Conservation (phyloP, 1,140 invertebrate species). For the Lepidurus apus region DNA sequence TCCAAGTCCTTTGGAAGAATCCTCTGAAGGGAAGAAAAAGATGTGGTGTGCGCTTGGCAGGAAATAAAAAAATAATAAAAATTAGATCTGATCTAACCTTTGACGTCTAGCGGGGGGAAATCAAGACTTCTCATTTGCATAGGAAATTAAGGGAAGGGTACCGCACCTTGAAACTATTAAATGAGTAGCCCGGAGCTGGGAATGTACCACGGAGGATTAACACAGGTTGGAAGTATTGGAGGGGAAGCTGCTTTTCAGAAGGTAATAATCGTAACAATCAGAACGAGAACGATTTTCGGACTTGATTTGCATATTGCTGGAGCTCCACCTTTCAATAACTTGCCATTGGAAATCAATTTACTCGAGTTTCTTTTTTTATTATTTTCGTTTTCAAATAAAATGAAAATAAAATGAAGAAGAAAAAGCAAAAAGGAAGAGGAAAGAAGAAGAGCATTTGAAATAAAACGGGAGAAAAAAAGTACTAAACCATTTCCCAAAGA, state of each 20-base stretch:
- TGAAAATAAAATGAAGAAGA: too few species aligned
- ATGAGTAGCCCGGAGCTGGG: slow-evolving; percentile 6
- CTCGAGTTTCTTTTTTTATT: background rate
- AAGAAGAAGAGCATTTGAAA: too few species aligned
- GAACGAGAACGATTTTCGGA: slow-evolving; percentile 15
- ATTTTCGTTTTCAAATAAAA: background rate
- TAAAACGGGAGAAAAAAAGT: too few species aligned
- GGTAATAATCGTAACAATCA: slow-evolving; percentile 22
- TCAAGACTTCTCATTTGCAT: slow-evolving; percentile 13
- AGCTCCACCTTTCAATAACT: slow-evolving; percentile 12
- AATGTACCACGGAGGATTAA: background rate
- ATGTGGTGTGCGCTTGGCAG: too few species aligned
- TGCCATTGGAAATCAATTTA: background rate
- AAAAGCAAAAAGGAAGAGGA: too few species aligned
- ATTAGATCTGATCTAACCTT: slow-evolving; percentile 1
- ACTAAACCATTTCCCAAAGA: too few species aligned
- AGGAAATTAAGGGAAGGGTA: slow-evolving; percentile 11
- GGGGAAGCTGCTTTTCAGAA: background rate
- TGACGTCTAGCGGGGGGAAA: background rate
- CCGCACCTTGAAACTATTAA: background rate
- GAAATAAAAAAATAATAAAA: background rate
- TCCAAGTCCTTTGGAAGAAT: background rate
- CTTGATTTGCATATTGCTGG: background rate
- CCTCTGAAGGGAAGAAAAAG: background rate
- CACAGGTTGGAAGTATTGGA: background rate